Percentiles rank a stretch among this genome's conserved stretches.
phyloP scores from a whole-genome alignment of 2,113 vertebrate genomes.

The Lepisosteus osseus region DNA sequence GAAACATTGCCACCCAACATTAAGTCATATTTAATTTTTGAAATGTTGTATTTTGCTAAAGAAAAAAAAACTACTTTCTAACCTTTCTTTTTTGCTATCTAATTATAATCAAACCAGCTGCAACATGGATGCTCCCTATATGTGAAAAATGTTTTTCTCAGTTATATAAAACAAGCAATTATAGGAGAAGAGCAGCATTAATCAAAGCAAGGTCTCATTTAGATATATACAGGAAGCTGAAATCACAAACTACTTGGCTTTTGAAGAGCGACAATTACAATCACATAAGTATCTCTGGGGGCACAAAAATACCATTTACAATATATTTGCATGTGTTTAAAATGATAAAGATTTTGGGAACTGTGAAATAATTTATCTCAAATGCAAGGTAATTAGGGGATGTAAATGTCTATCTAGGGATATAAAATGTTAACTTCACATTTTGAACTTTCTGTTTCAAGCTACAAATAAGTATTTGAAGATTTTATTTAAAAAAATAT shows the following conservation, averaged over 20 bases:
- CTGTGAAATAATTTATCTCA: constrained; percentile 5
- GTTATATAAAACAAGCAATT: constrained; percentile 62
- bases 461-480: no score
- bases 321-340: constrained; percentile 43
- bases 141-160: constrained; percentile 43
- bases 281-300: constrained; percentile 78
- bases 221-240: constrained; percentile 79
- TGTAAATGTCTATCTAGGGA: no score
- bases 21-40: no score
- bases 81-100: neutral
- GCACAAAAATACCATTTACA: constrained; percentile 81
- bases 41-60: no score
- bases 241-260: constrained; percentile 84
- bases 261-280: constrained; percentile 87
- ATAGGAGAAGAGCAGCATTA: constrained; percentile 62
- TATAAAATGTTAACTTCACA: no score
- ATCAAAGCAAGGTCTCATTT: constrained; percentile 79
- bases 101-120: constrained; percentile 8
- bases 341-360: neutral
- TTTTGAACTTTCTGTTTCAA: no score
- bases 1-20: no score
- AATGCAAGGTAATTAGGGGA: neutral
- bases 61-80: neutral
- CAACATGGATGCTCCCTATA: neutral
- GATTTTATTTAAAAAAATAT: no score